Conservation (phyloP, 1,140 invertebrate species). For the Periplaneta americana region DNA sequence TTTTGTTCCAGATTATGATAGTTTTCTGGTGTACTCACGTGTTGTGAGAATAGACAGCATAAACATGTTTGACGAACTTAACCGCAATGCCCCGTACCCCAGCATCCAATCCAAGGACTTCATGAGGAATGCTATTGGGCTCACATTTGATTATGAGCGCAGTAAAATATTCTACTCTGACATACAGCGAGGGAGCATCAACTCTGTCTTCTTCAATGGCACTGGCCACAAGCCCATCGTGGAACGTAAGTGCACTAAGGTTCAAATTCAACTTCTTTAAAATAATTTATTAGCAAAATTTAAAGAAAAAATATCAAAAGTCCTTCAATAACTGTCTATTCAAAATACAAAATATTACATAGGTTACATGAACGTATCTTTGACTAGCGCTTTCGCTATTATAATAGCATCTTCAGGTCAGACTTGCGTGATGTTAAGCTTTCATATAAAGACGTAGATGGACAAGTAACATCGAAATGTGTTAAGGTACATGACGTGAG, state of each 20-base stretch:
- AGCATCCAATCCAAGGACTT: constrained; percentile 62
- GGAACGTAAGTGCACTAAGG: constrained; percentile 53
- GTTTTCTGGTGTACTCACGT: constrained; percentile 70
- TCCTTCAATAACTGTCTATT: too few species aligned
- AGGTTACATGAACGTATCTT: too few species aligned
- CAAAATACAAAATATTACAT: too few species aligned
- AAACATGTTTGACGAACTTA: constrained; percentile 59
- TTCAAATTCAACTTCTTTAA: too few species aligned
- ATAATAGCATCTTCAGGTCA: too few species aligned
- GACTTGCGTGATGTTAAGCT: too few species aligned
- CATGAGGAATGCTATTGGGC: constrained; percentile 79
- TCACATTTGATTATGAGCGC: constrained; percentile 70
- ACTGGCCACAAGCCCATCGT: constrained; percentile 60
- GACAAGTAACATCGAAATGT: too few species aligned
- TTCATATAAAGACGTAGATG: too few species aligned
- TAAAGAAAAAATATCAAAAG: too few species aligned
- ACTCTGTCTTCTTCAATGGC: constrained; percentile 79
- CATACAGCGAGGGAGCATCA: constrained; percentile 78
- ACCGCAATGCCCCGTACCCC: constrained; percentile 69
- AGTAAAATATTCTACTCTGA: constrained; percentile 79
- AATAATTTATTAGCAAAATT: too few species aligned
- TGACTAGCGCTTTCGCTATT: too few species aligned
- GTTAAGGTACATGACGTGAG: too few species aligned
- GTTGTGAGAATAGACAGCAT: constrained; percentile 70
- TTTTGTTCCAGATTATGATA: constrained; percentile 55